Base-by-base conservation (phyloP, 2,888 invertebrate genomes). In the Microctonus aethiopoides region DNA sequence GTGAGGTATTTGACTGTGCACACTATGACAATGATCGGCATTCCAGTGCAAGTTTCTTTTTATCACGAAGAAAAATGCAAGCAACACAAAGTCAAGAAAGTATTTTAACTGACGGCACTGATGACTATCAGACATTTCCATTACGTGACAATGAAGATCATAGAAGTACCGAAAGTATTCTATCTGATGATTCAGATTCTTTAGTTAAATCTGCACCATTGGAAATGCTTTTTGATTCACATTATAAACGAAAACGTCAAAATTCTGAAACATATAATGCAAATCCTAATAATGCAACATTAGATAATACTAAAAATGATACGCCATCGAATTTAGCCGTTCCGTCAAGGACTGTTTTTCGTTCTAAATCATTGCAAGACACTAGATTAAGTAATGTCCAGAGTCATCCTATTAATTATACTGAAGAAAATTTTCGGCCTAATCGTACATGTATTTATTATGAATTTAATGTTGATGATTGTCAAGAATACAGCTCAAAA, bases 101-200 rank as follows among this genome's bases (percentile, higher is more conserved):
- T 24, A 89, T 95, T 39, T 81, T 95, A 6, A 94, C 94, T 0
- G 93, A 93, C 74, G 93, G 93, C 75, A 90, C 91, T 20, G 91
- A 91, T 66, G 91, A 91, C 64, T 90, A 90, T 76, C 92, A 90
- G 51, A 82, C 86, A 68, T 88, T 91, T 71, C 89, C 88, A 1
- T 52, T 84, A 63, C 78, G 78, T 32, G 82, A 83, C 39, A 89
- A 91, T 79, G 91, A 91, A 4, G 92, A 92, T 79, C 93, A 93
- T 80, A 92, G 93, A 79, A 94, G 94, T 68, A 89, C 94, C 79
- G 95, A 95, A 82, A 94, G 94, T 79, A 91, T 95, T 5, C 83
- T 95, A 0, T 94, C 94, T 0, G 95, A 94, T 83, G 94, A 94
- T 74, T 93, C 93, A 0, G 92, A 92, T 77, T 83, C 84, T 0